phyloP scores from a whole-genome alignment of 2,888 invertebrate genomes.

The Trichopoda pennipes region DNA sequence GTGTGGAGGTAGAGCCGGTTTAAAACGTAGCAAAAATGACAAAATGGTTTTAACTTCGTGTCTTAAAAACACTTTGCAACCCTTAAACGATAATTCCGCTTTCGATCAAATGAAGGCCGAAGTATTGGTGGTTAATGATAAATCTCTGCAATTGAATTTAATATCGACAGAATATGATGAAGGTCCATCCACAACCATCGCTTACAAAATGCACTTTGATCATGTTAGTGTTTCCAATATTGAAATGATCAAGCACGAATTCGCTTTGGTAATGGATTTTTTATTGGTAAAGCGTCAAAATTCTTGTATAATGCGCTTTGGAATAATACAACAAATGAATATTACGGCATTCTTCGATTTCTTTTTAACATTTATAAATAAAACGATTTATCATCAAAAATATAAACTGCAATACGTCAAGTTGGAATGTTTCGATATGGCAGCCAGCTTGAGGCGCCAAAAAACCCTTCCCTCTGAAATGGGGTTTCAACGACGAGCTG shows the following conservation, averaged over 20 bases:
- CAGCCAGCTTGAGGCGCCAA: background rate
- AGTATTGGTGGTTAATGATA: slow-evolving; percentile 28
- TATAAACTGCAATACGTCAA: slow-evolving; percentile 40
- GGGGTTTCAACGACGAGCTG: background rate
- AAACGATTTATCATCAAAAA: slow-evolving; percentile 30
- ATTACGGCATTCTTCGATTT: slow-evolving; percentile 34
- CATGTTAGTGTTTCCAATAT: slow-evolving; percentile 12
- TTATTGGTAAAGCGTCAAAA: slow-evolving; percentile 39
- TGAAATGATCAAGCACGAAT: slow-evolving; percentile 28
- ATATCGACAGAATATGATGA: slow-evolving; percentile 22
- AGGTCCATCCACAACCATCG: slow-evolving; percentile 27
- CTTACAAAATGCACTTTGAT: slow-evolving; percentile 54
- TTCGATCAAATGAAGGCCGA: slow-evolving; percentile 38
- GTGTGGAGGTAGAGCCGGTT: background rate
- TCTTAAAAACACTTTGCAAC: background rate
- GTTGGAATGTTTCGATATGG: slow-evolving; percentile 30
- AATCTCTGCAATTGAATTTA: slow-evolving; percentile 42
- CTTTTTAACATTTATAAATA: slow-evolving; percentile 28
- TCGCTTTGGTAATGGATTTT: slow-evolving; percentile 42
- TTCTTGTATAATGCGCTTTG: slow-evolving; percentile 42
- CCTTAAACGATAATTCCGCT: background rate
- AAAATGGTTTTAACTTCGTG: background rate
- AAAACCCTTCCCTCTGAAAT: slow-evolving; percentile 1
- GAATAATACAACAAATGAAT: slow-evolving; percentile 6
- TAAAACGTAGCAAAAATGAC: slow-evolving; percentile 4